Evolutionary conservation across 2,797 vertebrate species (phyloP), one percentile per base, ranked within the genome.

Genomic region (Cyprinella venusta): DNA sequence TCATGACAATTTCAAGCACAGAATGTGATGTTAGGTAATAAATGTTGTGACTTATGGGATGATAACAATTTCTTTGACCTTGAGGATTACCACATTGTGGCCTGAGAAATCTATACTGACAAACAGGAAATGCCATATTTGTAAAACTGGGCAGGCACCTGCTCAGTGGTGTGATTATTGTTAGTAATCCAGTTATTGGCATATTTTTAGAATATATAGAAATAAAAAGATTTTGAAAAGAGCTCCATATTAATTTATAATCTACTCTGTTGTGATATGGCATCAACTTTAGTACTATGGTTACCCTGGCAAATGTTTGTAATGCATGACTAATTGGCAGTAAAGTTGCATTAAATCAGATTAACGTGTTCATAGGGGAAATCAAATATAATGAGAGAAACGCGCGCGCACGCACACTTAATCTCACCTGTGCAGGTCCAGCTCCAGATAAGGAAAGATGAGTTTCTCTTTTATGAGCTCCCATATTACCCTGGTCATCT

Each of bases 401-500:
- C 2, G 0, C 26, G 16, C 26, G 16, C 52, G 9, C 78, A 65
- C 59, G 33, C 38, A 72, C 24, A 59, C 16, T 75, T 50, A 45
- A 30, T 75, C 86, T 95, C 93, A 99, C 98, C 97, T 98, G 95
- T 99, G 97, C 87, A 99, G 91, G 90, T 99, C 96, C 82, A 99
- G 88, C 86, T 97, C 96, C 92, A 99, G 93, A 56, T 97, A 98
- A 0, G 98, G 98, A 86, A 98, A 95, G 92, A 99, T 96, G 84
- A 99, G 96, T 87, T 98, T 99, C 86, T 98, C 95, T 92, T 99
- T 99, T 88, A 99, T 99, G 87, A 98, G 91, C 33, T 99, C 98
- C 98, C 98, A 99, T 93, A 99, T 99, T 84, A 99, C 95, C 1
- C 97, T 93, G 0, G 98, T 99, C 98, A 99, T 99, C 90, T 99